Evolutionary conservation across 2,797 vertebrate genomes (phyloP), one percentile per base, ranked within the genome.

Genomic region (Sparidentex hasta): DNA sequence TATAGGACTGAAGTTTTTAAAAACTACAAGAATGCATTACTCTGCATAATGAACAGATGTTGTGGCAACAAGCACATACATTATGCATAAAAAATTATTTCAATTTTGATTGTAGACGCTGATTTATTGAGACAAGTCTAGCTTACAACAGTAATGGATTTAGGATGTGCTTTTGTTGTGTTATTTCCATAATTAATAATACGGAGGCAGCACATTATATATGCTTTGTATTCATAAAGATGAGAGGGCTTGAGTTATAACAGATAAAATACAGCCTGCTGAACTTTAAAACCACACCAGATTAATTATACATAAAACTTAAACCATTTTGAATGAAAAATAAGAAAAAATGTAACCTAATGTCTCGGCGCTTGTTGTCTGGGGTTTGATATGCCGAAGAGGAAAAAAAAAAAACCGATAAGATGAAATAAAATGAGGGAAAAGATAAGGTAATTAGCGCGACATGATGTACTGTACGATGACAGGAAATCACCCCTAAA

Each of bases 11-110:
- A 95, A 96, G 96, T 97, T 97, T 97, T 95, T 97, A 96, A 97
- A 97, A 98, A 95, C 96, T 98, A 96, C 97, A 97, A 96, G 95
- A 98, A 97, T 97, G 96, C 97, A 97, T 98, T 97, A 95, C 96
- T 95, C 96, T 97, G 94, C 97, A 95, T 97, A 96, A 96, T 96
- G 97, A 98, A 97, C 97, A 98, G 97, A 98, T 98, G 97, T 97
- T 97, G 94, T 95, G 97, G 94, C 97, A 98, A 98, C 96, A 97
- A 95, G 97, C 96, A 94, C 96, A 97, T 98, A 96, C 95, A 97
- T 98, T 97, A 97, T 98, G 96, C 96, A 98, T 96, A 96, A 97
- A 97, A 97, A 98, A 97, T 96, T 95, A 97, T 97, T 96, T 97
- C 96, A 96, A 94, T 98, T 98, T 98, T 98, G 97, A 97, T 98